These are phyloP conservation scores for Theristus sp. DNA, from an alignment of 2,888 invertebrate genomes.

Conservation along the genomic window DNA sequence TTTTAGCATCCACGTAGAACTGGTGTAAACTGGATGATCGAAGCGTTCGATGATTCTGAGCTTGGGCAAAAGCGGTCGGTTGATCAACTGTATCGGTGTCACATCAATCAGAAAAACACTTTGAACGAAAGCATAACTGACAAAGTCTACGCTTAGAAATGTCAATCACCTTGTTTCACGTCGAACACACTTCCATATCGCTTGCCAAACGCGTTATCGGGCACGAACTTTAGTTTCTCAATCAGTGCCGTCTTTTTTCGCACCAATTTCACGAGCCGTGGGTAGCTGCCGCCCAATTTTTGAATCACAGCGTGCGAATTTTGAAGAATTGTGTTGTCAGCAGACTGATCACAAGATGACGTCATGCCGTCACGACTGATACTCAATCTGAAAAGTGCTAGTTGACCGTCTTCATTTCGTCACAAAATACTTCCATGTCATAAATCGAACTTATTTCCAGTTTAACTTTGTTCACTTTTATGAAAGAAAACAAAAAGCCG, in stretches of 20 bases:
- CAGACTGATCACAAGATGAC: too few relatives aligned
- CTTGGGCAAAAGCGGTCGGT: too few relatives aligned
- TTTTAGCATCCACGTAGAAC: too few relatives aligned
- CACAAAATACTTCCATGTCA: neutral
- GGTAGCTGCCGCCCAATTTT: neutral
- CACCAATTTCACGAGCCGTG: neutral
- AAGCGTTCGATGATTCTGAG: too few relatives aligned
- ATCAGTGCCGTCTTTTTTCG: neutral
- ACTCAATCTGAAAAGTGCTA: too few relatives aligned
- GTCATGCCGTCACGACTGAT: too few relatives aligned
- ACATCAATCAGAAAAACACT: too few relatives aligned
- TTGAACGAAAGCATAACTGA: too few relatives aligned
- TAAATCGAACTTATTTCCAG: neutral
- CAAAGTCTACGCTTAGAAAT: too few relatives aligned
- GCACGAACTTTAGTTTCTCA: constrained; percentile 5
- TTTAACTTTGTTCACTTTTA: neutral
- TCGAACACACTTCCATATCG: constrained; percentile 2
- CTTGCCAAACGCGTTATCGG: constrained; percentile 3
- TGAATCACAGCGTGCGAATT: neutral
- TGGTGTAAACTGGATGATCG: too few relatives aligned
- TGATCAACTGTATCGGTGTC: too few relatives aligned
- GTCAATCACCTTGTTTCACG: neutral
- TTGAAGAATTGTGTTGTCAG: neutral
- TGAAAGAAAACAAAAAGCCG: neutral
- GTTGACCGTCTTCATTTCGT: neutral